Evolutionary conservation across 92 coral and sea anemone genomes (phyloP).

Genomic region (Isaurus tuberculatus): DNA sequence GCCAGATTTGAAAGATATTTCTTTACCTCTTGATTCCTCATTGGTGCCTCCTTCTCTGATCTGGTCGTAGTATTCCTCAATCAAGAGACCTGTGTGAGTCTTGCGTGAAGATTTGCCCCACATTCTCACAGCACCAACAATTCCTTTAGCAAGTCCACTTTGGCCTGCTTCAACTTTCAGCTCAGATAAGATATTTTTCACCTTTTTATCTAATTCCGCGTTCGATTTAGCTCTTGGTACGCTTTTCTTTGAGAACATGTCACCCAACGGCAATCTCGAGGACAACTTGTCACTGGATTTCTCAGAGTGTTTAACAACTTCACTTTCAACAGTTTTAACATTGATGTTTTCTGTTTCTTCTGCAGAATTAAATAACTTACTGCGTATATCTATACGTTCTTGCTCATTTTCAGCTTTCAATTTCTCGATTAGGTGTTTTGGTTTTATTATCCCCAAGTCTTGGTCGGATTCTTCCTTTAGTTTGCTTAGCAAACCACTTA

Average conservation of each 20-base stretch:
- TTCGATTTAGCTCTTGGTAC: constrained; percentile 40
- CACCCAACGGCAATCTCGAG: not conserved
- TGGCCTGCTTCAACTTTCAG: constrained; percentile 70
- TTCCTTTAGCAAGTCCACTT: constrained; percentile 68
- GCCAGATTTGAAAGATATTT: constrained; percentile 53
- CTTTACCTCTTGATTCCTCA: constrained; percentile 14
- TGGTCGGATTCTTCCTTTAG: constrained; percentile 31
- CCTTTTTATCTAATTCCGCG: constrained; percentile 65
- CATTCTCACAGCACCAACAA: constrained; percentile 74
- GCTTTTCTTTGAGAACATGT: constrained; percentile 14
- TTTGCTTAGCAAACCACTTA: constrained; percentile 16
- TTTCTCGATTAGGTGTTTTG: constrained; percentile 35
- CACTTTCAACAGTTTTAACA: not conserved
- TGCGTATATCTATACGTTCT: constrained; percentile 34
- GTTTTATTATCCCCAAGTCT: constrained; percentile 8
- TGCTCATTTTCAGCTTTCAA: constrained; percentile 30
- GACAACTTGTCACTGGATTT: constrained; percentile 14
- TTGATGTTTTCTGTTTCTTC: constrained; percentile 12
- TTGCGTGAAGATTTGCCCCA: constrained; percentile 73
- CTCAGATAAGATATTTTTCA: constrained; percentile 69
- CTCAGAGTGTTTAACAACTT: not conserved
- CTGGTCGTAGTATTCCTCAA: constrained; percentile 49
- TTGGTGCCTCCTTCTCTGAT: constrained; percentile 27
- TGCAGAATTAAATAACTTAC: constrained; percentile 18
- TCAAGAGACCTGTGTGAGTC: constrained; percentile 36